Percentiles rank a stretch among this genome's conserved stretches.
These are phyloP conservation scores for Margaritifera margaritifera DNA, from an alignment of 2,888 invertebrate species.

Conservation along the genomic window DNA sequence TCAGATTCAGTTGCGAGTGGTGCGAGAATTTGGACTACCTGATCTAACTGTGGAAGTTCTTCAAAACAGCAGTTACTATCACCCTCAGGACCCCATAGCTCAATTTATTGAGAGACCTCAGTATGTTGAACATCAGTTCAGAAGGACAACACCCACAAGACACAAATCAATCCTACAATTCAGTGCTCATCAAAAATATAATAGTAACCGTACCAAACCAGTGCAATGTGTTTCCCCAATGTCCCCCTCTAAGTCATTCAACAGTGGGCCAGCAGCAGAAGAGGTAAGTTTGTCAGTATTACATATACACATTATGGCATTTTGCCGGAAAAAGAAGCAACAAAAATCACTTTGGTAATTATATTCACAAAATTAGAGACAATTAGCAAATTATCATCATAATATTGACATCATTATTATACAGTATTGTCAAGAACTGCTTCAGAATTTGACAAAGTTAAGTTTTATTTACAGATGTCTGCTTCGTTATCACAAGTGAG, in stretches of 20 bases:
- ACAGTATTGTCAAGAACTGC: too few relatives aligned
- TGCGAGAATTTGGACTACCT: conserved; percentile 94
- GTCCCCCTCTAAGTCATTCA: conserved; percentile 32
- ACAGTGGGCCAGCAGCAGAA: conserved; percentile 3
- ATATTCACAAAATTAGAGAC: too few relatives aligned
- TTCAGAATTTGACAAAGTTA: too few relatives aligned
- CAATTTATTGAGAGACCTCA: conserved; percentile 23
- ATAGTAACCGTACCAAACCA: conserved; percentile 27
- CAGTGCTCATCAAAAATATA: background rate
- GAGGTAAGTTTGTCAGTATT: conserved; percentile 10
- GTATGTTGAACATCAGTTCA: conserved; percentile 12
- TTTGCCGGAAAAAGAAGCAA: too few relatives aligned
- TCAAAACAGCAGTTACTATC: conserved; percentile 64
- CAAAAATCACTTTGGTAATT: too few relatives aligned
- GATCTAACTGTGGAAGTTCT: conserved; percentile 88
- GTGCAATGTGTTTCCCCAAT: conserved; percentile 42
- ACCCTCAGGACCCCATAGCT: conserved; percentile 39
- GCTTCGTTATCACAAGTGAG: too few relatives aligned
- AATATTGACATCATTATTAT: too few relatives aligned
- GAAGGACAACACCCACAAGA: background rate
- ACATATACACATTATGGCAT: too few relatives aligned
- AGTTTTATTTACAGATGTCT: too few relatives aligned
- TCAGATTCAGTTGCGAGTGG: conserved; percentile 88
- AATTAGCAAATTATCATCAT: too few relatives aligned
- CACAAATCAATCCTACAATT: conserved; percentile 9